Base-by-base conservation (phyloP, 2,888 invertebrate species). In the Allacma fusca region DNA sequence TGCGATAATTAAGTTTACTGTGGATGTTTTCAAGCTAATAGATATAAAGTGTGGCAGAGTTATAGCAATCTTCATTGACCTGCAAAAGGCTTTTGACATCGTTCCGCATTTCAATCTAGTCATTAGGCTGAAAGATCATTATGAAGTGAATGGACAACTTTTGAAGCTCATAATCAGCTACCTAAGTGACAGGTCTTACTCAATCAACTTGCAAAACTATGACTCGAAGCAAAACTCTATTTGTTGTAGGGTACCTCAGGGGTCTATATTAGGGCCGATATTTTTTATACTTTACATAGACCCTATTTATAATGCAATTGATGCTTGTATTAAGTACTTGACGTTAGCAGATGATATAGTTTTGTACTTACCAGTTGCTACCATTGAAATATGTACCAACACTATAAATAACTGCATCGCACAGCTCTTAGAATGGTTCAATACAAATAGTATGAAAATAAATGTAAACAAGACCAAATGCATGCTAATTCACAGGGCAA, bases 81-180 rank as follows among this genome's bases (percentile, higher is more conserved):
- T 68, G 13, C 5, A n/a, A 29, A 68, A 68, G 29, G 68, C 68
- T 21, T 68, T 68, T 12, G 68, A 68, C 34, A 68, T 16, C 4
- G 68, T 68, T 13, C 68, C 68, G 5, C 68, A 68, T 34, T 28
- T 28, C 19, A 29, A 4, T 5, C 34, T 68, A 1, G 12, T 68
- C 12, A 16, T 12, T 5, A 13, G 50, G 50, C 50, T 50, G 16
- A 9, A 23, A 23, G 23, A 9, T 16, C 1, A 4, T 1, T 62
- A 62, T 23, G 23, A n/a, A 4, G 26, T 62, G 26, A 23, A 62
- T 62, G 62, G 62, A 13, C 62, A 62, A 2, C 9, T 62, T 2
- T n/a, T 62, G 7, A 62, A 16, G 16, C 24, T 62, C 2, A 19
- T 62, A 62, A 62, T 23, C 7, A 23, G 26, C 62, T 62, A 62